Evolutionary conservation across 2,113 vertebrate genomes (phyloP).

Genomic region (Gopherus evgoodei): DNA sequence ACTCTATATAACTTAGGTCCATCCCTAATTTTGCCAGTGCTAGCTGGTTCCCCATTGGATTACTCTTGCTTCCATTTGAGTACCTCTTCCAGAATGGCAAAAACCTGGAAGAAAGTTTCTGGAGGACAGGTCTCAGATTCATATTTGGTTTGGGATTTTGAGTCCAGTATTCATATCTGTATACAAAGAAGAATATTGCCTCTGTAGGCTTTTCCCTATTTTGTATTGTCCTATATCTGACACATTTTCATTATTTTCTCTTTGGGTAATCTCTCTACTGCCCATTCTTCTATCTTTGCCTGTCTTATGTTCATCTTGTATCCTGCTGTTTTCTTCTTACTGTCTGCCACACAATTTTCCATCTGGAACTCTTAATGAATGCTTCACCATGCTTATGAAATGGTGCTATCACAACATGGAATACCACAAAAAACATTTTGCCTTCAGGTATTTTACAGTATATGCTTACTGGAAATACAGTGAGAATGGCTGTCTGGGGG

Average conservation of each 20-base stretch:
- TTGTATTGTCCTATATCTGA: not conserved
- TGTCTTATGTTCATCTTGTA: not conserved
- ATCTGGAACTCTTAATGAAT: not conserved
- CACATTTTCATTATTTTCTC: not conserved
- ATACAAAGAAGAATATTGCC: not conserved
- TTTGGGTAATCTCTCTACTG: not conserved
- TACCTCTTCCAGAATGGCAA: not conserved
- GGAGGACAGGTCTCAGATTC: not conserved
- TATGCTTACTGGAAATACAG: not conserved
- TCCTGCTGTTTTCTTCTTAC: not conserved
- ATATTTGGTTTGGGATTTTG: not conserved
- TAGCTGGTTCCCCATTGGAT: not conserved
- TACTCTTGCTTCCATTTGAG: not conserved
- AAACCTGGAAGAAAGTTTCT: not conserved
- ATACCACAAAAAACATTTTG: not conserved
- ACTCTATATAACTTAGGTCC: not conserved
- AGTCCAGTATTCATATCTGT: not conserved
- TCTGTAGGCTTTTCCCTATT: not conserved
- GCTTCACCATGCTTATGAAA: not conserved
- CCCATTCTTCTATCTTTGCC: not conserved
- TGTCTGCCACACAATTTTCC: not conserved
- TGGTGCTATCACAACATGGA: not conserved
- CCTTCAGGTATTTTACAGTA: not conserved
- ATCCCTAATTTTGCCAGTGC: not conserved
- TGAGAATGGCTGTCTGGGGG: not conserved